phyloP scores from a whole-genome alignment of 2,113 vertebrate genomes.

The Alligator mississippiensis region DNA sequence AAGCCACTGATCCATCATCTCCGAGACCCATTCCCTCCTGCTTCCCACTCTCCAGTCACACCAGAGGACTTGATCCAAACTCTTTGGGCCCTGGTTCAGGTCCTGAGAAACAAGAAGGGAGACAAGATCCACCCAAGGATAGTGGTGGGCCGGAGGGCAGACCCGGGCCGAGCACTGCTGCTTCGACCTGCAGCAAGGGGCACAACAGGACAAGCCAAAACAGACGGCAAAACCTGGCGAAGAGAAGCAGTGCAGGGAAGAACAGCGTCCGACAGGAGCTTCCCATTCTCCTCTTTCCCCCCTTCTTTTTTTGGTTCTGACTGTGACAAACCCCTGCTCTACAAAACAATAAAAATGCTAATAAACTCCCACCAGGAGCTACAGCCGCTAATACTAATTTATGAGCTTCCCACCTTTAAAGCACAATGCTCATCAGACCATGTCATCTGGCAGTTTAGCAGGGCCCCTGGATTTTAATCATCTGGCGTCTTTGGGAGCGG shows the following conservation, averaged over 20 bases:
- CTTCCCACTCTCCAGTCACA: neutral
- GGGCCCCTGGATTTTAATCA: neutral
- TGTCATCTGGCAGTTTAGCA: neutral
- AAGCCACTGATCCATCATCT: accelerated
- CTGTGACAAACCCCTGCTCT: constrained; percentile 71
- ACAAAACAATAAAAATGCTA: constrained; percentile 82
- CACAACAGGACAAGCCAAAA: accelerated
- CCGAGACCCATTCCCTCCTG: neutral
- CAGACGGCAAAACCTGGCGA: neutral
- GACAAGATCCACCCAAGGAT: neutral
- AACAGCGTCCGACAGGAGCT: neutral
- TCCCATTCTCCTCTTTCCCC: neutral
- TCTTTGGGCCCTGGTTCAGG: too few relatives aligned
- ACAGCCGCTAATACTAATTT: constrained; percentile 43
- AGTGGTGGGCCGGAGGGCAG: neutral
- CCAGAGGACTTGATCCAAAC: neutral
- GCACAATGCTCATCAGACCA: constrained; percentile 13
- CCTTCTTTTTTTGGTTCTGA: neutral
- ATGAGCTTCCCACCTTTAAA: constrained; percentile 61
- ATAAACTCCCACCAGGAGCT: constrained; percentile 46
- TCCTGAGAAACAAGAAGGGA: too few relatives aligned
- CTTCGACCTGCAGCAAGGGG: accelerated
- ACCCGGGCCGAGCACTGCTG: neutral
- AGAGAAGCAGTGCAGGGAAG: neutral
- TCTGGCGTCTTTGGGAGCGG: neutral